Conservation (phyloP, 2,113 vertebrate genomes). For the Nesoenas mayeri region DNA sequence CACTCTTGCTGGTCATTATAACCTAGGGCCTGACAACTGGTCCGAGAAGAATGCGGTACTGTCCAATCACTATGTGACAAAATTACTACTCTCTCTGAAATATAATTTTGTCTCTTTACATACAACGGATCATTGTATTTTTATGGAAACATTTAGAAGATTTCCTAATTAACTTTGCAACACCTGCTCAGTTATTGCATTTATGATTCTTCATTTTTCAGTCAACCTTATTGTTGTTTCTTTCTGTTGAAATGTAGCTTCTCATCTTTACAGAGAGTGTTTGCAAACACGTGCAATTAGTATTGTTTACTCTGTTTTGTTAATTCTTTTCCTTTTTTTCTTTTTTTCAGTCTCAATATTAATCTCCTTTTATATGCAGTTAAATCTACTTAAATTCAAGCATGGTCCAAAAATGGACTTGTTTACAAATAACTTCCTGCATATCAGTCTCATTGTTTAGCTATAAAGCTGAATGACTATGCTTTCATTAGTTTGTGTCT, state of each 20-base stretch:
- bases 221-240: not conserved
- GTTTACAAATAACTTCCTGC: slow-evolving; percentile 12
- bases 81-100: not conserved
- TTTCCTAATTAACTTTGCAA: slow-evolving; percentile 20
- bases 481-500: not conserved
- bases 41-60: not conserved
- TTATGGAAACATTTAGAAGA: not conserved
- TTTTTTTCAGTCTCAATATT: not conserved
- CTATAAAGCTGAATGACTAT: slow-evolving; percentile 32
- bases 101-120: not conserved
- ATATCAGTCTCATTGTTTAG: not conserved
- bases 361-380: not conserved
- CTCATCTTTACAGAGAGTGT: not conserved
- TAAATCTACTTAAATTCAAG: not conserved
- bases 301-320: not conserved
- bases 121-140: not conserved
- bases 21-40: not conserved
- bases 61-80: not conserved
- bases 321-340: not conserved
- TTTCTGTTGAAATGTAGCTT: not conserved
- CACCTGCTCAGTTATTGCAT: not conserved
- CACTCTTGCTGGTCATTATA: not conserved
- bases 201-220: not conserved
- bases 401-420: not conserved
- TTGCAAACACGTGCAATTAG: not conserved